phyloP scores from a whole-genome alignment of 2,888 invertebrate genomes.

The Eilema depressum region DNA sequence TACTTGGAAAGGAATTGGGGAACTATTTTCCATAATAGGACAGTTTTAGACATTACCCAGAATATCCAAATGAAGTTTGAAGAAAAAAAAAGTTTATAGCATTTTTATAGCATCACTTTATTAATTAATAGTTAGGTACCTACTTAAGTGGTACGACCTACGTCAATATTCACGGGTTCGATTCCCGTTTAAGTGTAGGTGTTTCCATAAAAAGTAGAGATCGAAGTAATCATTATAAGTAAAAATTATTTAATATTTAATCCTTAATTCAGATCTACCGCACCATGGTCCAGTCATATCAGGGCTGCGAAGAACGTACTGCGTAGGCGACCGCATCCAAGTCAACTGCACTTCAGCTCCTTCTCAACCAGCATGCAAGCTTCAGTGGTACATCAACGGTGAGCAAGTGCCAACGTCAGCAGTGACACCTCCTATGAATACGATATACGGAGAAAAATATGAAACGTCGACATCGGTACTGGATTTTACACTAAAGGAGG shows the following conservation, averaged over 20 bases:
- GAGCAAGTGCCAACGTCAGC: conserved; percentile 87
- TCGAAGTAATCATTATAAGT: too few relatives aligned
- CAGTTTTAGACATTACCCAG: too few relatives aligned
- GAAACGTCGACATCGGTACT: conserved; percentile 90
- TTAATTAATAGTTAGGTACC: too few relatives aligned
- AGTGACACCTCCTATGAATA: conserved; percentile 50
- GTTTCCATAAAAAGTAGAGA: too few relatives aligned
- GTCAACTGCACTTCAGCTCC: conserved; percentile 92
- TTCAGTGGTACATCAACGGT: conserved; percentile 94
- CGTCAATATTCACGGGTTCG: too few relatives aligned
- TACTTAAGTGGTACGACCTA: too few relatives aligned
- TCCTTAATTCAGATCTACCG: conserved; percentile 88
- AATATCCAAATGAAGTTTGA: too few relatives aligned
- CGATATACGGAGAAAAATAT: conserved; percentile 82
- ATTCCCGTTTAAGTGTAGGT: too few relatives aligned
- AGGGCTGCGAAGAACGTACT: conserved; percentile 91
- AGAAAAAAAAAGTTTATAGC: too few relatives aligned
- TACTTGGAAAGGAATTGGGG: neutral
- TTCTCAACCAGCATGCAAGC: conserved; percentile 91
- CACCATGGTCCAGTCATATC: conserved; percentile 91
- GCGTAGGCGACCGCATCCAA: conserved; percentile 90
- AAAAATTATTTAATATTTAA: neutral
- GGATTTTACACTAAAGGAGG: conserved; percentile 90
- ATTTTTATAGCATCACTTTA: too few relatives aligned
- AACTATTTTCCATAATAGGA: too few relatives aligned